These are phyloP conservation scores for Spermophilus dauricus DNA, from an alignment of 2,113 vertebrate genomes.

Conservation along the genomic window DNA sequence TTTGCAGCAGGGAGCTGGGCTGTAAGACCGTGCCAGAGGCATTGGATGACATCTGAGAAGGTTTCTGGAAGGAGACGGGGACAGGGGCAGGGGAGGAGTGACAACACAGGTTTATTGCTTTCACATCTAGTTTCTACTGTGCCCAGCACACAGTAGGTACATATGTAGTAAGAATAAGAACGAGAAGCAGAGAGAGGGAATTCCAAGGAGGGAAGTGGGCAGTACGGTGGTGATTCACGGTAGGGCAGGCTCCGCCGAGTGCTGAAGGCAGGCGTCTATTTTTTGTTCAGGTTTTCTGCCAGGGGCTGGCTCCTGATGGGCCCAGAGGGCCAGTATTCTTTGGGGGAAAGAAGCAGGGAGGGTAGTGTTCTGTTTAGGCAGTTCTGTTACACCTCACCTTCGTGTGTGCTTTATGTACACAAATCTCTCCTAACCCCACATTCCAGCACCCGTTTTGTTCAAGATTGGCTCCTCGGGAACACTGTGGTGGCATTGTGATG, in stretches of 20 bases:
- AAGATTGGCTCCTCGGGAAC: not conserved
- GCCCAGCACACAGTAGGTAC: conserved; percentile 46
- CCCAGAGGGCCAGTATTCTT: not conserved
- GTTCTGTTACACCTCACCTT: not conserved
- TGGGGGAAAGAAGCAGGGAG: not conserved
- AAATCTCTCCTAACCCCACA: not conserved
- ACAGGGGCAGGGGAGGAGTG: not conserved
- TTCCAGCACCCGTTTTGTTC: not conserved
- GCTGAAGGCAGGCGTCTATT: conserved; percentile 47
- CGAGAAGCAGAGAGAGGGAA: not conserved
- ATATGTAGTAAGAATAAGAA: not conserved
- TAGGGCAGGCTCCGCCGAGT: not conserved
- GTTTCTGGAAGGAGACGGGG: not conserved
- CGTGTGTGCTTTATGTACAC: not conserved
- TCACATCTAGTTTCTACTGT: not conserved
- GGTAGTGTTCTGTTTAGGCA: not conserved
- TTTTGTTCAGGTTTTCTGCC: conserved; percentile 53
- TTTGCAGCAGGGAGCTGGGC: conserved; percentile 56
- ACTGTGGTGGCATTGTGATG: not conserved
- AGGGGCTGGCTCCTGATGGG: not conserved
- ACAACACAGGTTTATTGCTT: not conserved
- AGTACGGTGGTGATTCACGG: conserved; percentile 31
- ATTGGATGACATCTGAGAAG: conserved; percentile 8
- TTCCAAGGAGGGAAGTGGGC: conserved; percentile 17
- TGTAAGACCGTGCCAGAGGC: not conserved